Base-by-base conservation (phyloP, 2,797 vertebrate species). In the Centroberyx gerrardi region DNA sequence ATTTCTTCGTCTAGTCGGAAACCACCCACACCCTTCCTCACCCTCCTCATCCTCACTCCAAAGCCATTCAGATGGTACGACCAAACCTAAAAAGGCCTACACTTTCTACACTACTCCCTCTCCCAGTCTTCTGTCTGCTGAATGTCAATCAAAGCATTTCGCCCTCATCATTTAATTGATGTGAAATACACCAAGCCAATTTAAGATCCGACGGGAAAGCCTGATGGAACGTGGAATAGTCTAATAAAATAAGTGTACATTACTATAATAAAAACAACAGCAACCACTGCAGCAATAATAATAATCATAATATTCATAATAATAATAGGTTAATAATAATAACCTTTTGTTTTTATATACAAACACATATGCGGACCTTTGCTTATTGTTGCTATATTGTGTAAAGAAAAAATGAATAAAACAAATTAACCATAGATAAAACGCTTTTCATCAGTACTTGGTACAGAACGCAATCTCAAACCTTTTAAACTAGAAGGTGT, bases 1-100 rank as follows among this genome's bases (percentile, higher is more conserved):
- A 74, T 84, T 85, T 79, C 74, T 79, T 81, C 70, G 62, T 36
- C 8, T 31, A 76, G 51, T 3, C 8, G 3, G 63, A 33, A 18
- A 8, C 4, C 8, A 15, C 8, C 8, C 10, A 10, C 18, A 29
- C 54, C 62, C n/a, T 33, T 8, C 38, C 22, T 74, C 48, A 59
- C 40, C 68, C 14, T 48, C 48, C 10, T 63, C 75, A 63, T 62
- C 73, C 61, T 72, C 73, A 51, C 44, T 71, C 52, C 49, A 13
- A 10, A 62, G 27, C 40, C 58, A 1, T 68, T 52, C 73, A 56
- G 52, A 78, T 17, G 29, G 42, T 17, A 80, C 44, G 40, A 42
- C 3, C 22, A 63, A 29, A 78, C 48, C 44, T 60, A 49, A 60
- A 70, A 56, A 44, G 54, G 61, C 53, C 42, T 36, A 13, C 15